These are phyloP conservation scores for Dromas ardeola DNA, from an alignment of 2,113 vertebrate genomes.

Conservation along the genomic window DNA sequence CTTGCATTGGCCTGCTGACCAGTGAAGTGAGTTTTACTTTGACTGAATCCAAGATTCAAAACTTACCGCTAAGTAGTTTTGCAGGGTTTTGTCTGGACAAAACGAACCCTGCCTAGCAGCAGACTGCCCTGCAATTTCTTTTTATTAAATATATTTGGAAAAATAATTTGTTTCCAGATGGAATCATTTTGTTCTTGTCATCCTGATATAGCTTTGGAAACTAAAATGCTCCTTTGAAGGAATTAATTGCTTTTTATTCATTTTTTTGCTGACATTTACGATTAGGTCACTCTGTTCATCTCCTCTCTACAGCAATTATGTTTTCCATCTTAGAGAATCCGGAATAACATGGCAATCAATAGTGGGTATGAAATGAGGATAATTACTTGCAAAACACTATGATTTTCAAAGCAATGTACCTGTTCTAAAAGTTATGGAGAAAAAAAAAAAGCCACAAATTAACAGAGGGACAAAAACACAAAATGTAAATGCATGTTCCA, in stretches of 20 bases:
- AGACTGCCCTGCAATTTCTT: constrained; percentile 3
- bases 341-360: background rate
- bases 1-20: background rate
- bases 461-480: background rate
- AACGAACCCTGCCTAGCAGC: background rate
- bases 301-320: background rate
- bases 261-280: background rate
- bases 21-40: background rate
- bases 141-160: constrained; percentile 15
- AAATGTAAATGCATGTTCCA: background rate
- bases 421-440: background rate
- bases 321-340: constrained; percentile 18
- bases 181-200: constrained; percentile 35
- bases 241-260: background rate
- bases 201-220: constrained; percentile 12
- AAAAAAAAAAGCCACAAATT: background rate
- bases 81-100: constrained; percentile 34
- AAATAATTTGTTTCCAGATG: constrained; percentile 16
- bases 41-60: background rate
- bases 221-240: constrained; percentile 11
- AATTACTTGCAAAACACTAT: background rate
- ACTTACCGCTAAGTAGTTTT: constrained; percentile 15
- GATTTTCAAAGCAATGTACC: background rate
- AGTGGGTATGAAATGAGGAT: background rate
- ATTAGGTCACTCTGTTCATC: background rate